Evolutionary conservation across 2,888 invertebrate genomes (phyloP).

Genomic region (Parascotia fuliginaria): DNA sequence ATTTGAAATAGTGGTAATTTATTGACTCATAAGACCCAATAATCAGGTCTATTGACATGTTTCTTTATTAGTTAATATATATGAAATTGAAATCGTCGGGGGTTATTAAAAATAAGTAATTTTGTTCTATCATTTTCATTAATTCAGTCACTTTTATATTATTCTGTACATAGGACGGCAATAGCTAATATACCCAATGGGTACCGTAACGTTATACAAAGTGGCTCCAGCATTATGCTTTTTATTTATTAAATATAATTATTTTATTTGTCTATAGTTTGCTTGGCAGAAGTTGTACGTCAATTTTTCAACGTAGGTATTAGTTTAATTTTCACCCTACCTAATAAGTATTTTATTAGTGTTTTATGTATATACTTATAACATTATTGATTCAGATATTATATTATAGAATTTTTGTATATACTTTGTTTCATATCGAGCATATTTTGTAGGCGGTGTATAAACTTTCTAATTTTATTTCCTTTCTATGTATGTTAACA

Average conservation of each 20-base stretch:
- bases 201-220: slow-evolving; percentile 30
- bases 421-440: slow-evolving; percentile 47
- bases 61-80: too few species aligned
- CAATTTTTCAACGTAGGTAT: slow-evolving; percentile 38
- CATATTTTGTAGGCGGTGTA: slow-evolving; percentile 41
- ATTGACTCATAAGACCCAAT: too few species aligned
- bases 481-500: slow-evolving; percentile 17
- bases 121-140: slow-evolving; percentile 25
- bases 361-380: slow-evolving; percentile 50
- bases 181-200: slow-evolving; percentile 24
- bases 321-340: slow-evolving; percentile 44
- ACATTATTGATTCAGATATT: slow-evolving; percentile 41
- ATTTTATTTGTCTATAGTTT: slow-evolving; percentile 24
- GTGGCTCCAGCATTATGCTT: slow-evolving; percentile 24
- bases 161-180: slow-evolving; percentile 24
- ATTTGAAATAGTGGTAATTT: too few species aligned
- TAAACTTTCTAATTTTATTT: slow-evolving; percentile 21
- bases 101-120: slow-evolving; percentile 9
- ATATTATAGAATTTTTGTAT: slow-evolving; percentile 40
- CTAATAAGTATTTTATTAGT: slow-evolving; percentile 53
- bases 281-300: slow-evolving; percentile 23
- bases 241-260: slow-evolving; percentile 19
- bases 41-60: too few species aligned
- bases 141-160: slow-evolving; percentile 22
- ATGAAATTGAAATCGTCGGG: slow-evolving; percentile 7